Evolutionary conservation across 2,113 vertebrate species (phyloP), one percentile per base, ranked within the genome.

Genomic region (Podiceps cristatus): DNA sequence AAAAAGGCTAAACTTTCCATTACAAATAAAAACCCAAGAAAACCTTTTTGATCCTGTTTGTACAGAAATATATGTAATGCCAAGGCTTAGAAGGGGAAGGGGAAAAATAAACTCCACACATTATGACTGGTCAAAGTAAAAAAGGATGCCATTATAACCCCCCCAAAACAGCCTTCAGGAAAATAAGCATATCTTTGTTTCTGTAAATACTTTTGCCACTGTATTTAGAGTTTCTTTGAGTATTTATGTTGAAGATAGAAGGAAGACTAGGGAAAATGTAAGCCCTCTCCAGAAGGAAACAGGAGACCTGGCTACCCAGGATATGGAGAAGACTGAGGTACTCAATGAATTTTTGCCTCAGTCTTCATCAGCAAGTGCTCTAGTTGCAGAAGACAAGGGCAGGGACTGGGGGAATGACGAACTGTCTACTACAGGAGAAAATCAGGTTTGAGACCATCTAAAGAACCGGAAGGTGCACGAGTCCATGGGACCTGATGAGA

Each of bases 1-100:
- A 91, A 95, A 97, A 93, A 86, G 58, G 64, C 79, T 79, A 96
- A 94, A 90, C 63, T 96, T 91, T 90, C 93, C 55, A 72, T 91
- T 96, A 88, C 76, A 88, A 93, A 86, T 91, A 90, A 95, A 93
- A 95, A 22, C 12, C 74, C 74, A 73, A 86, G 71, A 96, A 92
- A 95, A 86, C 33, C 59, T 93, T 94, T 89, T 62, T 94, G 85
- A 90, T 96, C 33, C 55, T 88, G 44, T 96, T 93, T 93, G 87
- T 66, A 84, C 83, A 87, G 52, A 91, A 86, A 91, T 50, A 14
- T 50, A 63, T 79, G 82, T 81, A 85, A 84, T 60, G 68, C 45
- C 56, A 79, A 90, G 60, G 49, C 63, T 96, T 83, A 62, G 68
- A 86, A 72, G 62, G 13, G 9, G 24, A 88, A n/a, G 23, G 55